A percentile compares a stretch with the other conserved stretches of the same genome.
Conservation (phyloP, 2,888 invertebrate genomes). For the Acrobasis repandana region DNA sequence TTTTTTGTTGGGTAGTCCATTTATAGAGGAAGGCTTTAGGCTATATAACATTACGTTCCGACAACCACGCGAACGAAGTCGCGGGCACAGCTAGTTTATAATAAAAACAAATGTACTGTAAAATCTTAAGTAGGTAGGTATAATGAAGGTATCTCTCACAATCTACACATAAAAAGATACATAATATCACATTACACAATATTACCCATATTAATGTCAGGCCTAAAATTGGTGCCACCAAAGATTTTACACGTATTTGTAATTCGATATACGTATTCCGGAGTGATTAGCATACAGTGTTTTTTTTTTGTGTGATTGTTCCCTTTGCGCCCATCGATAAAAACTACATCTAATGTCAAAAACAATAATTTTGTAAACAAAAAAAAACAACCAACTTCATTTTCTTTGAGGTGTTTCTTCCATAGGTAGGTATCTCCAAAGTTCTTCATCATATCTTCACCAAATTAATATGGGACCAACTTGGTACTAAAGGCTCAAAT, state of each 20-base stretch:
- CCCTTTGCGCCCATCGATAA: background rate
- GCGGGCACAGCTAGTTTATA: too few species aligned
- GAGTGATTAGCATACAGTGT: slow-evolving; percentile 14
- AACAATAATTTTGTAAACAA: too few species aligned
- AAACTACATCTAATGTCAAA: background rate
- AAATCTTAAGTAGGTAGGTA: background rate
- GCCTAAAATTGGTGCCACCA: slow-evolving; percentile 1
- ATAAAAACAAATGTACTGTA: background rate
- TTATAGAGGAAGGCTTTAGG: too few species aligned
- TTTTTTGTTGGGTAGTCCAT: too few species aligned
- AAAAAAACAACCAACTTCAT: too few species aligned
- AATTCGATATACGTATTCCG: slow-evolving; percentile 16
- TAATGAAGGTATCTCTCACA: background rate
- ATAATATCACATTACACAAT: slow-evolving; percentile 7
- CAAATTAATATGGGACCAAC: too few species aligned
- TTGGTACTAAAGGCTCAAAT: too few species aligned
- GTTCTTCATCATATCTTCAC: too few species aligned
- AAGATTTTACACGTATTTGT: slow-evolving; percentile 12
- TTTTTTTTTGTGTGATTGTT: background rate
- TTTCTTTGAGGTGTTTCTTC: too few species aligned
- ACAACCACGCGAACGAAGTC: too few species aligned
- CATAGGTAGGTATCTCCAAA: too few species aligned
- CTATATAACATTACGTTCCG: too few species aligned
- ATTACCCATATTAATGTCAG: slow-evolving; percentile 5
- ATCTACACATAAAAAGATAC: background rate